These are phyloP conservation scores for Balanococcus diminutus DNA, from an alignment of 2,888 invertebrate genomes.

Conservation along the genomic window DNA sequence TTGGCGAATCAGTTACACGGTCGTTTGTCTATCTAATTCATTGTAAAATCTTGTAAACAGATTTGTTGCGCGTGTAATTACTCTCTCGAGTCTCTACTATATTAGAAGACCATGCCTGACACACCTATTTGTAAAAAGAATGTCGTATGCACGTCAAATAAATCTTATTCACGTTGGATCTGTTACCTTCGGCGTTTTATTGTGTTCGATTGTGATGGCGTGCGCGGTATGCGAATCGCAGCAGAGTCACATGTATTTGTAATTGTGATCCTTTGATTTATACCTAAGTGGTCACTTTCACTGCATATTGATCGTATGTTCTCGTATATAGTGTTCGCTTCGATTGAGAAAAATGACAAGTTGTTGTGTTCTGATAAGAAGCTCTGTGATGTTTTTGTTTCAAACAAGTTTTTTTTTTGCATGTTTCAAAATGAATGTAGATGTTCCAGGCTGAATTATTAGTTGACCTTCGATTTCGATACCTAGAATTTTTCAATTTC, in stretches of 20 bases:
- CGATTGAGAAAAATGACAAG: constrained; percentile 8
- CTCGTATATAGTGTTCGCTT: too few relatives aligned
- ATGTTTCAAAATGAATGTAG: background rate
- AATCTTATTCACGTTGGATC: constrained; percentile 13
- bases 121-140: constrained; percentile 31
- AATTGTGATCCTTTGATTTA: constrained; percentile 7
- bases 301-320: background rate
- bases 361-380: background rate
- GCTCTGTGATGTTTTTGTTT: background rate
- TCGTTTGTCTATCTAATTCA: constrained; percentile 19
- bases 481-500: background rate
- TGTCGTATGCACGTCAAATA: constrained; percentile 9
- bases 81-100: background rate
- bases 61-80: constrained; percentile 27
- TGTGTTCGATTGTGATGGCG: background rate
- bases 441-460: background rate
- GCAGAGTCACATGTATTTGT: background rate
- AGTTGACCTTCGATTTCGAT: background rate
- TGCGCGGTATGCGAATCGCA: constrained; percentile 5
- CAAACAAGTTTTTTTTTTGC: background rate
- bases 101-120: background rate
- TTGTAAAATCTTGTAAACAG: constrained; percentile 4
- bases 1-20: background rate
- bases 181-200: constrained; percentile 19
- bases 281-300: constrained; percentile 21